phyloP scores from a whole-genome alignment of 2,888 invertebrate genomes.

The Automeris io region DNA sequence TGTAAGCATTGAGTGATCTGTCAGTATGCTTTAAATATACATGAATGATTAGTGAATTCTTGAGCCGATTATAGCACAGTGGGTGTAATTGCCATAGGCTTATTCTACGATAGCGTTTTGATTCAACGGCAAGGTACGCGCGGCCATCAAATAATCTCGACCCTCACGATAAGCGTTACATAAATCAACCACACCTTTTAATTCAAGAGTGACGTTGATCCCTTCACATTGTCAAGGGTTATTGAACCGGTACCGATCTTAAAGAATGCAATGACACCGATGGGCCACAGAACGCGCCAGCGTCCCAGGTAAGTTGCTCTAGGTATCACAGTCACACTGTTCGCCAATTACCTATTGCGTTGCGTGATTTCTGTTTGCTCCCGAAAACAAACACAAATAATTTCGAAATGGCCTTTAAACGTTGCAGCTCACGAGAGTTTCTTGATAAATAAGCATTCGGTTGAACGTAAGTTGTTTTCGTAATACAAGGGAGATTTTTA shows the following conservation, averaged over 20 bases:
- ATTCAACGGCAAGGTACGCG: constrained; percentile 13
- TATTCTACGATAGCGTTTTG: not conserved
- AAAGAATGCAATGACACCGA: constrained; percentile 70
- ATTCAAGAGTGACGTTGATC: constrained; percentile 45
- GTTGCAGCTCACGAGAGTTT: constrained; percentile 8
- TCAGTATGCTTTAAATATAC: constrained; percentile 22
- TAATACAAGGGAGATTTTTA: constrained; percentile 11
- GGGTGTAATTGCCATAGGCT: not conserved
- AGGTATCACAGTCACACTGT: constrained; percentile 8
- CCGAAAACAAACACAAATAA: constrained; percentile 30
- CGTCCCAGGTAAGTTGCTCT: constrained; percentile 9
- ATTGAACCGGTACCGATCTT: constrained; percentile 64
- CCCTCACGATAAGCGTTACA: constrained; percentile 53
- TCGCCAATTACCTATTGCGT: constrained; percentile 22
- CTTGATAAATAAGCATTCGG: constrained; percentile 23
- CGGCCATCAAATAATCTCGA: constrained; percentile 47
- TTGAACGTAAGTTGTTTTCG: constrained; percentile 13
- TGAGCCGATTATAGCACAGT: not conserved
- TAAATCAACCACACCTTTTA: constrained; percentile 52
- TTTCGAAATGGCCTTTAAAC: constrained; percentile 51
- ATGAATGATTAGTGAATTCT: constrained; percentile 8
- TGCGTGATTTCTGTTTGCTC: constrained; percentile 38
- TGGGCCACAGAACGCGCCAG: constrained; percentile 34
- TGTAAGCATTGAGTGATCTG: constrained; percentile 35
- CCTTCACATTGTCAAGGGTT: constrained; percentile 68